These are phyloP conservation scores for Oceanites oceanicus DNA, from an alignment of 2,113 vertebrate genomes.

Conservation along the genomic window DNA sequence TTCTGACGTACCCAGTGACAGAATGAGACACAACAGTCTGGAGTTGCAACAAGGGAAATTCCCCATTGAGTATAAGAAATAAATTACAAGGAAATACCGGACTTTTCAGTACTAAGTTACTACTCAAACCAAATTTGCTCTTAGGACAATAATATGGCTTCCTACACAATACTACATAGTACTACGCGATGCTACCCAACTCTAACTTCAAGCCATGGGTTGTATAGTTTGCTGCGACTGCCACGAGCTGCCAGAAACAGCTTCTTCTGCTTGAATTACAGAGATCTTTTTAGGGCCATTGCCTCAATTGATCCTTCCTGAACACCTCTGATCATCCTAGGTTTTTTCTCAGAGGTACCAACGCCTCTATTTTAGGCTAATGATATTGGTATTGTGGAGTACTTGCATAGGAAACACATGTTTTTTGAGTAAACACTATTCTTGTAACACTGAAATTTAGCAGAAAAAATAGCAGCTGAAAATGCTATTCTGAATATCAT, in stretches of 20 bases:
- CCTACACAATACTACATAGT: not conserved
- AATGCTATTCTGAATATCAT: not conserved
- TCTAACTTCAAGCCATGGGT: not conserved
- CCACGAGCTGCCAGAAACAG: not conserved
- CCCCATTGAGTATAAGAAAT: not conserved
- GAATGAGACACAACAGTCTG: not conserved
- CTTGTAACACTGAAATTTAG: conserved; percentile 3
- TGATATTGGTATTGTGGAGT: not conserved
- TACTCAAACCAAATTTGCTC: not conserved
- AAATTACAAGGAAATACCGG: not conserved
- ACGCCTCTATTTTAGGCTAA: not conserved
- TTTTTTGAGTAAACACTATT: not conserved
- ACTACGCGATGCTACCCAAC: not conserved
- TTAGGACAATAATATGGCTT: not conserved
- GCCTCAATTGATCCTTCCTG: not conserved
- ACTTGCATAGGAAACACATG: not conserved
- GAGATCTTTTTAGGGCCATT: not conserved
- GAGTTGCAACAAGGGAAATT: not conserved
- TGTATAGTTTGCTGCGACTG: not conserved
- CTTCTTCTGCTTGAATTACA: not conserved
- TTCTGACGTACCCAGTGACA: not conserved
- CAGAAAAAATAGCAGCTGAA: conserved; percentile 24
- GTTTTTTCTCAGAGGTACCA: not conserved
- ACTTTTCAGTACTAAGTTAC: not conserved
- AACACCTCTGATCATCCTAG: not conserved